phyloP scores from a whole-genome alignment of 2,888 invertebrate genomes.

The Cremastobaeus sp. region DNA sequence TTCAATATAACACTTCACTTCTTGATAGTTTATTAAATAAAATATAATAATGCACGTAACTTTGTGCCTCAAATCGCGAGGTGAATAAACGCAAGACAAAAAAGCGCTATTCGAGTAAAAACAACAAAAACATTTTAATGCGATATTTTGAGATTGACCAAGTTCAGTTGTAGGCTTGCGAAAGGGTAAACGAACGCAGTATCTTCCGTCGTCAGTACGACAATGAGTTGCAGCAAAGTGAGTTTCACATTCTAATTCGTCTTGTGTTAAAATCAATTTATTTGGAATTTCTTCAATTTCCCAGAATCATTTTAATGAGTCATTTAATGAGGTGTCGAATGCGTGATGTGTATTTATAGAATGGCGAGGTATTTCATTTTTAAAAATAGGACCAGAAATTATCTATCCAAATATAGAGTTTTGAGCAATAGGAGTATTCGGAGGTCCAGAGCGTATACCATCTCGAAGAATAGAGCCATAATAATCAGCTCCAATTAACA shows the following conservation, averaged over 20 bases:
- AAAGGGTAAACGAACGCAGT: too few relatives aligned
- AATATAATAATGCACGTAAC: too few relatives aligned
- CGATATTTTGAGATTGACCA: constrained; percentile 5
- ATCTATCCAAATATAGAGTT: constrained; percentile 25
- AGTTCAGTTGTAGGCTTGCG: not conserved
- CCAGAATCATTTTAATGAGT: constrained; percentile 2
- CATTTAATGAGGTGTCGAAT: constrained; percentile 13
- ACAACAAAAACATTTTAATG: too few relatives aligned
- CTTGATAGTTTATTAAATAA: too few relatives aligned
- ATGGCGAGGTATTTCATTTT: not conserved
- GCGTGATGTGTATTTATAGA: constrained; percentile 9
- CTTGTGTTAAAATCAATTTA: too few relatives aligned
- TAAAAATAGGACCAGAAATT: constrained; percentile 32
- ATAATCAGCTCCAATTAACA: constrained; percentile 22
- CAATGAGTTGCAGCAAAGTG: not conserved
- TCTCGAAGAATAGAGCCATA: constrained; percentile 8
- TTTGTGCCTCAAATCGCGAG: too few relatives aligned
- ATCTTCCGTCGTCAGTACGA: constrained; percentile 3
- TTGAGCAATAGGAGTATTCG: too few relatives aligned
- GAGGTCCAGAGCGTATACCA: not conserved
- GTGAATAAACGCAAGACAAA: too few relatives aligned
- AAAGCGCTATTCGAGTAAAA: too few relatives aligned
- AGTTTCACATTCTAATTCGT: constrained; percentile 4
- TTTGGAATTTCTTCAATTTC: too few relatives aligned
- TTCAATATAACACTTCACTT: too few relatives aligned